Evolutionary conservation across 2,113 vertebrate genomes (phyloP), one percentile per base, ranked within the genome.

Genomic region (Puntigrus tetrazona): DNA sequence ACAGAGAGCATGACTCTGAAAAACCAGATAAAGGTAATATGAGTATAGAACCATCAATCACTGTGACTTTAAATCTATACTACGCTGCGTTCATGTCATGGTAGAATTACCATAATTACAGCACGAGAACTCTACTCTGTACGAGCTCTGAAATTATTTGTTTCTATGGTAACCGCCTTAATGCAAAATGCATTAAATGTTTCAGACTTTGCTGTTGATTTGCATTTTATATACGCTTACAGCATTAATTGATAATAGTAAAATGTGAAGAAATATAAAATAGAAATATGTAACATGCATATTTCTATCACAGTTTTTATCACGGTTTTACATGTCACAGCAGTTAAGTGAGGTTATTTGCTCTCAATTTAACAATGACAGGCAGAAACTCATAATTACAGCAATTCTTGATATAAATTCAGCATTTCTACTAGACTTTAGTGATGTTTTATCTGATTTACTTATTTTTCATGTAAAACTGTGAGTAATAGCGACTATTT

Each of bases 1-100:
- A 94, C 96, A 2, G 96, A 97, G 86, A 95, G 94, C 92, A 95
- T 99, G 94, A 95, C 92, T 88, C 93, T 95, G 87, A 95, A 98
- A 89, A 94, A 91, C 88, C 95, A 93, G 88, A 88, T 96, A 70
- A 98, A 97, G 96, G 97, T 98, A 95, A 29, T 72, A 18, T 22
- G 9, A 29, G 9, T 36, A 1, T 1, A 41, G n/a, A 38, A 78
- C 38, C 20, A 57, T 72, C 70, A 43, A 4, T 72, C 45, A 55
- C 13, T 36, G 59, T 36, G 1, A 59, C 6, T 57, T 34, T 14
- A n/a, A n/a, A 25, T 25, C 18, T 29, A 22, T 55, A 8, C 14
- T 57, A 4, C 13, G 0, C 67, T 27, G 34, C 18, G 13, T 43
- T 45, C n/a, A 25, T 73, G 70, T 45, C 70, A 45, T 27, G n/a